Percentiles rank a stretch among this genome's conserved stretches.
These are phyloP conservation scores for Periophthalmus modestus DNA, from an alignment of 2,113 vertebrate species.

Conservation along the genomic window DNA sequence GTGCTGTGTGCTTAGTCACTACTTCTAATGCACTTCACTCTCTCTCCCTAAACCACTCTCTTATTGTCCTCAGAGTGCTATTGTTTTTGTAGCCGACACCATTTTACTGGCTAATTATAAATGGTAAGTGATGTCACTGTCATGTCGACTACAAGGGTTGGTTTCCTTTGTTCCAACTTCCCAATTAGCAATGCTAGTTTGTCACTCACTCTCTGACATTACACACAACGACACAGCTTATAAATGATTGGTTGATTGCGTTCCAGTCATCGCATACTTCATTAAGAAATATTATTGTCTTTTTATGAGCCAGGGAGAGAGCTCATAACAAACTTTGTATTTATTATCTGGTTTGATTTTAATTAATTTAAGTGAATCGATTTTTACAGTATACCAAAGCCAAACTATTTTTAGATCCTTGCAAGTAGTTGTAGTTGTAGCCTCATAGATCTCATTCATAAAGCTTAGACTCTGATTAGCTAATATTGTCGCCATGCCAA, in stretches of 20 bases:
- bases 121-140: slow-evolving; percentile 11
- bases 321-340: slow-evolving; percentile 12
- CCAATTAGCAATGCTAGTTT: slow-evolving; percentile 3
- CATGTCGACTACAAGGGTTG: background rate
- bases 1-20: slow-evolving; percentile 3
- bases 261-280: slow-evolving; percentile 7
- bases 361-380: slow-evolving; percentile 11
- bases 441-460: background rate
- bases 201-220: slow-evolving; percentile 7
- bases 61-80: background rate
- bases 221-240: slow-evolving; percentile 2
- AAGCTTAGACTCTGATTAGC: slow-evolving; percentile 34
- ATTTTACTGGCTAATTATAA: slow-evolving; percentile 12
- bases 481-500: slow-evolving; percentile 47
- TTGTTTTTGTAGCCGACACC: slow-evolving; percentile 1
- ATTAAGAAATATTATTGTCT: slow-evolving; percentile 8
- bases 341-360: slow-evolving; percentile 9
- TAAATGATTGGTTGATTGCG: slow-evolving; percentile 12
- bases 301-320: slow-evolving; percentile 4
- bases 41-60: slow-evolving; percentile 1
- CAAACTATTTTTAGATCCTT: background rate
- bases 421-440: background rate
- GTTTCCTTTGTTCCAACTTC: slow-evolving; percentile 7
- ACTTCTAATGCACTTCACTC: slow-evolving; percentile 6
- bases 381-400: background rate